Percentiles rank a stretch among this genome's conserved stretches.
Evolutionary conservation across 1,140 invertebrate genomes (phyloP).

Genomic region (Apis cerana): DNA sequence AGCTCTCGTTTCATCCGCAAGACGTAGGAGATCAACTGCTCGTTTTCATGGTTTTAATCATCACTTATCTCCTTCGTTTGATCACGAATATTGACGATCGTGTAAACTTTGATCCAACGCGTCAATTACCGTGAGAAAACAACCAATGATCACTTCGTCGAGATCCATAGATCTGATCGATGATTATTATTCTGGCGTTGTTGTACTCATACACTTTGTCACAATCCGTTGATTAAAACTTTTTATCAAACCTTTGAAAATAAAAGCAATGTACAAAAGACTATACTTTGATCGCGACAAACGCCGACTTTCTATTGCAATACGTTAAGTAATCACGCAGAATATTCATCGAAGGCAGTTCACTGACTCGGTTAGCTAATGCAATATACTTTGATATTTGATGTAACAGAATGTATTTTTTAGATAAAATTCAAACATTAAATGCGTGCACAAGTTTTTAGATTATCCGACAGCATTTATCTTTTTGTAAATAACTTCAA

Average conservation of each 20-base stretch:
- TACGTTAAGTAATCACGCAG: conserved; percentile 50
- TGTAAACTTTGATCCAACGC: conserved; percentile 11
- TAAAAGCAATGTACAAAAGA: conserved; percentile 4
- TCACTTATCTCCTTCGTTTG: conserved; percentile 1
- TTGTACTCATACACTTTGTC: neutral
- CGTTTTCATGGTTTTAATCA: conserved; percentile 19
- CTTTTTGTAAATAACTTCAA: neutral
- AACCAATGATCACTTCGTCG: conserved; percentile 3
- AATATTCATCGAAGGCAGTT: conserved; percentile 39
- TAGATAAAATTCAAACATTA: neutral
- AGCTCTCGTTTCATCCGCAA: neutral
- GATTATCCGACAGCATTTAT: neutral
- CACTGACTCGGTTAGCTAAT: conserved; percentile 56
- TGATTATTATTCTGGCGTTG: neutral
- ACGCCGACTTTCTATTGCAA: conserved; percentile 53
- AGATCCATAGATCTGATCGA: conserved; percentile 42
- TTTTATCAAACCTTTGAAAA: conserved; percentile 4
- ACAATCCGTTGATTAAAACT: neutral
- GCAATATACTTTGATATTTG: neutral
- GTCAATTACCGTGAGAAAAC: neutral
- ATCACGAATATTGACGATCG: conserved; percentile 5
- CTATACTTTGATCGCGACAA: conserved; percentile 3
- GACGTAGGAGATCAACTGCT: conserved; percentile 17
- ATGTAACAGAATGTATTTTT: conserved; percentile 17
- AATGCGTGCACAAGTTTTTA: neutral